Conservation (phyloP, 2,888 invertebrate genomes). For the Syrphus vitripennis region DNA sequence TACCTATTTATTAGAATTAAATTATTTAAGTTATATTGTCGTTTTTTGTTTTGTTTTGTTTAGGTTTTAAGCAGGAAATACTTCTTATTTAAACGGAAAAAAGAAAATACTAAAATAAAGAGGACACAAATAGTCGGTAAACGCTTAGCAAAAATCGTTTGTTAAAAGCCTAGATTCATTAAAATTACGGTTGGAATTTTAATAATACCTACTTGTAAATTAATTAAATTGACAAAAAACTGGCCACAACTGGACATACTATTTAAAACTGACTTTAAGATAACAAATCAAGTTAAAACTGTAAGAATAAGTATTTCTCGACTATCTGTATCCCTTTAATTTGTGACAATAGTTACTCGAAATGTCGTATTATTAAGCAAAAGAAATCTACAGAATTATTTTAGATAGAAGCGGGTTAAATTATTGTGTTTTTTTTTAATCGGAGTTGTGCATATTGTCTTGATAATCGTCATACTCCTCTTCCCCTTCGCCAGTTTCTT, state of each 20-base stretch:
- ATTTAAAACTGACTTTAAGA: not conserved
- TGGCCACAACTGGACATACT: not conserved
- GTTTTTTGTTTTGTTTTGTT: slow-evolving; percentile 5
- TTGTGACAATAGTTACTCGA: not conserved
- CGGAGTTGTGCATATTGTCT: slow-evolving; percentile 81
- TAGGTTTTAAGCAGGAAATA: slow-evolving; percentile 16
- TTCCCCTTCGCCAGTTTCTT: slow-evolving; percentile 84
- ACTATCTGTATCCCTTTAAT: not conserved
- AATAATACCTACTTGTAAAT: no score
- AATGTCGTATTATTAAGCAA: slow-evolving; percentile 18
- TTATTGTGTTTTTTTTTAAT: slow-evolving; percentile 72
- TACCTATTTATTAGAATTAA: slow-evolving; percentile 54
- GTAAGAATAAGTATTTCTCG: not conserved
- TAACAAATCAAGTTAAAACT: not conserved
- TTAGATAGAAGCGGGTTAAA: slow-evolving; percentile 44
- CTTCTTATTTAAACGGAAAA: not conserved
- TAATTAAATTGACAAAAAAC: no score
- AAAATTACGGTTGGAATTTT: no score
- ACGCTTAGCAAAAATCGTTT: not conserved
- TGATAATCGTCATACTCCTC: slow-evolving; percentile 85
- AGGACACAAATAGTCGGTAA: not conserved
- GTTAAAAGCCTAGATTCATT: not conserved
- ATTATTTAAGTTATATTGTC: slow-evolving; percentile 52
- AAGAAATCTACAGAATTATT: slow-evolving; percentile 16
- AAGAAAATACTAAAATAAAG: not conserved